phyloP scores from a whole-genome alignment of 2,888 invertebrate species.

The Girardia tigrina region DNA sequence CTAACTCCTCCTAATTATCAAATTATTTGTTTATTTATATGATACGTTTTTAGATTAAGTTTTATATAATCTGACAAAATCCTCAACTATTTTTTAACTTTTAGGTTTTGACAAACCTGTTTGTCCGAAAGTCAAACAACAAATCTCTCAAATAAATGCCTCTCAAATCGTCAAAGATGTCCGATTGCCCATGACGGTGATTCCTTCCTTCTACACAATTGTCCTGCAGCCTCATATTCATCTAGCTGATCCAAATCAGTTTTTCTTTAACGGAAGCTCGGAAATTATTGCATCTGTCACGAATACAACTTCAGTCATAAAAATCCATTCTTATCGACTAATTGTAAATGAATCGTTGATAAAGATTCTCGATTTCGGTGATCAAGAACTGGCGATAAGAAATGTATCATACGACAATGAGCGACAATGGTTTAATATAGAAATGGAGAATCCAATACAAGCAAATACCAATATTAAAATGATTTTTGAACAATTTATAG shows the following conservation, averaged over 20 bases:
- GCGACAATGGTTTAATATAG: slow-evolving; percentile 34
- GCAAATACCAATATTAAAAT: background rate
- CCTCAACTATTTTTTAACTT: no score
- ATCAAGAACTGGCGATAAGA: slow-evolving; percentile 45
- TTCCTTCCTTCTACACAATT: slow-evolving; percentile 41
- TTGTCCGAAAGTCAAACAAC: no score
- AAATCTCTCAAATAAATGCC: no score
- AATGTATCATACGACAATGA: slow-evolving; percentile 45
- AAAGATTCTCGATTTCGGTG: background rate
- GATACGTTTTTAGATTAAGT: no score
- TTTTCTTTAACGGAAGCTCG: slow-evolving; percentile 41
- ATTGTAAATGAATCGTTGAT: slow-evolving; percentile 37
- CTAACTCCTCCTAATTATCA: no score
- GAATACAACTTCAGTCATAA: slow-evolving; percentile 39
- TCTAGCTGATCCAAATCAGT: slow-evolving; percentile 39
- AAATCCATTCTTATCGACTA: slow-evolving; percentile 41
- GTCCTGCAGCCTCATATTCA: slow-evolving; percentile 42
- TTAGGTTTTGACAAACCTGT: no score
- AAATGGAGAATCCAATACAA: background rate
- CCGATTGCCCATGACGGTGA: slow-evolving; percentile 40
- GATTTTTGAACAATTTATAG: slow-evolving; percentile 9
- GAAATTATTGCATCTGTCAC: slow-evolving; percentile 39
- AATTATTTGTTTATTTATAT: no score
- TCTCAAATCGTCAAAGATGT: slow-evolving; percentile 40
- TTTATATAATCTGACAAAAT: no score